Percentiles rank a stretch among this genome's conserved stretches.
phyloP scores from a whole-genome alignment of 2,113 vertebrate species.

The Petromus typicus region DNA sequence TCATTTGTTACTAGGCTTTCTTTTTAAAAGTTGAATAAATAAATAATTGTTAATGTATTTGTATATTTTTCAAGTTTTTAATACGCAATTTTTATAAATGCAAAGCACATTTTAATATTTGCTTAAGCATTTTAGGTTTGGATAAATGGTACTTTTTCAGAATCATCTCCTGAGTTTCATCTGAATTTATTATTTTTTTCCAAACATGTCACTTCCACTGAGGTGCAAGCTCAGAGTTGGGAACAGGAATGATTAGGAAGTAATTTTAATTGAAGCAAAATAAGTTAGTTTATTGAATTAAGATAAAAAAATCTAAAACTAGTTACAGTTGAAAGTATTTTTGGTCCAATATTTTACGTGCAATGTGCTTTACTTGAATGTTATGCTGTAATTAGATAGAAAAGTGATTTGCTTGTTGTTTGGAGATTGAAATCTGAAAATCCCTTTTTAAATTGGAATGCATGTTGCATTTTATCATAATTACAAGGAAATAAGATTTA shows the following conservation, averaged over 20 bases:
- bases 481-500: constrained; percentile 22
- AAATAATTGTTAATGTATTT: neutral
- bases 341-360: neutral
- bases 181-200: neutral
- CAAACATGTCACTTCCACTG: neutral
- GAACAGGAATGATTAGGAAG: neutral
- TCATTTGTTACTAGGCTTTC: neutral
- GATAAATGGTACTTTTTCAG: neutral
- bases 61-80: neutral
- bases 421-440: neutral
- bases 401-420: neutral
- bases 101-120: neutral
- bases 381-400: neutral
- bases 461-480: neutral
- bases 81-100: neutral
- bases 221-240: neutral
- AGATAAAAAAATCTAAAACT: neutral
- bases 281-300: neutral
- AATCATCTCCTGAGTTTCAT: neutral
- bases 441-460: neutral
- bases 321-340: neutral
- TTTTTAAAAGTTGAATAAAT: neutral
- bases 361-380: neutral
- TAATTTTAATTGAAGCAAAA: neutral
- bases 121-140: neutral